Percentiles rank a stretch among this genome's conserved stretches.
Conservation (phyloP, 1,140 invertebrate species). For the Calephelis virginiensis region DNA sequence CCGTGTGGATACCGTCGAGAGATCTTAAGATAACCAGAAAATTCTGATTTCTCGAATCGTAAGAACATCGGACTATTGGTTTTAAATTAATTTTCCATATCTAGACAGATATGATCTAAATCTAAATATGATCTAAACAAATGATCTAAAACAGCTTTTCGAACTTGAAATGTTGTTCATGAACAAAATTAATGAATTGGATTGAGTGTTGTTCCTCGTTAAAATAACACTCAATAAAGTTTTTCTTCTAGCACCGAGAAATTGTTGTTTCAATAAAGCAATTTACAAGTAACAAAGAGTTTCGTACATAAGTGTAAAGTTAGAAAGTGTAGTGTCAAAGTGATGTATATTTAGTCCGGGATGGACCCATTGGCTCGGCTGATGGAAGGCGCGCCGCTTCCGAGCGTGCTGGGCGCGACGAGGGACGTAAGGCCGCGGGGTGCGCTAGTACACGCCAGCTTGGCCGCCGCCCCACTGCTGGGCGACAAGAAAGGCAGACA, state of each 20-base stretch:
- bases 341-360: slow-evolving; percentile 30
- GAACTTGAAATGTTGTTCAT: no score
- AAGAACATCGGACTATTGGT: neutral
- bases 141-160: neutral
- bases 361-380: slow-evolving; percentile 89
- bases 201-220: no score
- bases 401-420: slow-evolving; percentile 81
- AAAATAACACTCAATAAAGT: no score
- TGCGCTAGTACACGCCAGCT: slow-evolving; percentile 86
- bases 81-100: neutral
- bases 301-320: slow-evolving; percentile 20
- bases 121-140: no score
- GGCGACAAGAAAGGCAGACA: slow-evolving; percentile 86
- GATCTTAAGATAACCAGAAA: slow-evolving; percentile 31
- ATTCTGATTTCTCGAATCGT: neutral
- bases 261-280: no score
- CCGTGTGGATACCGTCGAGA: slow-evolving; percentile 46
- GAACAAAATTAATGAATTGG: no score
- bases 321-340: slow-evolving; percentile 19
- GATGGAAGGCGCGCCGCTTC: slow-evolving; percentile 84
- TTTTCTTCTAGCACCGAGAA: no score
- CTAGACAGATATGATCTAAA: neutral
- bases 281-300: neutral
- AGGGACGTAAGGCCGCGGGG: slow-evolving; percentile 80
- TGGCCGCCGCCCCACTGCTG: slow-evolving; percentile 84